These are phyloP conservation scores for Leucoraja ocellata DNA, from an alignment of 2,797 vertebrate species.

Conservation along the genomic window DNA sequence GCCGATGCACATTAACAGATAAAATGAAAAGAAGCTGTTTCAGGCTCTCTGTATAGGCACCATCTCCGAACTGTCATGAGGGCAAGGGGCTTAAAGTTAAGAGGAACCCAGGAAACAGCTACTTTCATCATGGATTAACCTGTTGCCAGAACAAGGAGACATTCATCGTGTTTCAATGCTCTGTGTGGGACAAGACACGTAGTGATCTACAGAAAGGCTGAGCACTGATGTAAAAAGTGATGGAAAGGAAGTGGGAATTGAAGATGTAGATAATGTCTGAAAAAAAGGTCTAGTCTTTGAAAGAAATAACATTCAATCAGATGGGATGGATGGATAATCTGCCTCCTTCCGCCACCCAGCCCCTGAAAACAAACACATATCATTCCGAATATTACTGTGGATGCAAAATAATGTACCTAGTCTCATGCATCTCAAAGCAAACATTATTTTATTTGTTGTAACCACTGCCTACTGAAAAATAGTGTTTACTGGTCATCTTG, in stretches of 20 bases:
- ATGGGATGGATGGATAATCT: background rate
- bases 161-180: background rate
- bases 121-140: background rate
- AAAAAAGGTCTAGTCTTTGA: background rate
- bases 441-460: background rate
- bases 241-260: background rate
- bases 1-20: constrained; percentile 9
- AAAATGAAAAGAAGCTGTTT: background rate
- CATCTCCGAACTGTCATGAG: background rate
- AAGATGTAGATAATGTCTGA: background rate
- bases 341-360: background rate
- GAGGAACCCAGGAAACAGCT: background rate
- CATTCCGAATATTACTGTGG: background rate
- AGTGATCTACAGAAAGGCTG: background rate
- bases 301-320: background rate
- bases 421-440: too few relatives aligned
- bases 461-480: background rate
- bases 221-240: background rate
- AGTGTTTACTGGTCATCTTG: background rate
- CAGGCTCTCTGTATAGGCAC: background rate
- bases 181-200: background rate
- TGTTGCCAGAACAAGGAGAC: background rate
- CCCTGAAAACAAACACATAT: background rate
- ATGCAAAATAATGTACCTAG: too few relatives aligned
- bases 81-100: background rate